Evolutionary conservation across 2,113 vertebrate genomes (phyloP), one percentile per base, ranked within the genome.

Genomic region (Hemiprocne comata): DNA sequence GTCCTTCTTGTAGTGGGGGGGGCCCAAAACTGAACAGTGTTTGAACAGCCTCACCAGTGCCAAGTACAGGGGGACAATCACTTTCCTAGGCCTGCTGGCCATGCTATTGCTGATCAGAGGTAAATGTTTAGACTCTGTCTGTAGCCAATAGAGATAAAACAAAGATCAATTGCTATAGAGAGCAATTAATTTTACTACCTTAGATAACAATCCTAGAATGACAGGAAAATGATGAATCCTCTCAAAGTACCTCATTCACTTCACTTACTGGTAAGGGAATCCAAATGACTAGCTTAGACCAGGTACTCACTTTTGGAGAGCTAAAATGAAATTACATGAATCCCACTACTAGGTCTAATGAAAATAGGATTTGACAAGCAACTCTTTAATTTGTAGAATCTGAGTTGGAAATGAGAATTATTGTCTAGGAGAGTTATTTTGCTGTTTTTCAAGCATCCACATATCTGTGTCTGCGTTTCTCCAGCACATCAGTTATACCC

Each of bases 151-250:
- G 55, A 92, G 82, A 90, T 60, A 93, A 93, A 96, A 93, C 75
- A 55, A 95, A 97, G 90, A 96, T 84, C 83, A 90, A 93, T 86
- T 93, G 33, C 83, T 95, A 54, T 60, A 89, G 91, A 89, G 92
- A 89, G 61, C 60, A 93, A 93, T 95, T 96, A 94, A 79, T 81
- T 92, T 55, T 92, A 76, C 79, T 83, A 44, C 58, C 72, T 94
- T 92, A 92, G 67, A 34, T 77, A 89, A 84, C 83, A 86, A 48
- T 67, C 33, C 38, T 83, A 60, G 55, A 88, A 80, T 64, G 38
- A 89, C 55, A 77, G 28, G 69, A 74, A 96, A 92, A 96, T 81
- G 51, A 94, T 74, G 55, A 90, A 74, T 71, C 18, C 38, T 74
- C 69, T 86, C 48, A 58, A 86, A 92, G 65, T 86, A 70, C 46